Percentiles rank a stretch among this genome's conserved stretches.
Conservation (phyloP, 2,888 invertebrate species). For the Timema cristinae region DNA sequence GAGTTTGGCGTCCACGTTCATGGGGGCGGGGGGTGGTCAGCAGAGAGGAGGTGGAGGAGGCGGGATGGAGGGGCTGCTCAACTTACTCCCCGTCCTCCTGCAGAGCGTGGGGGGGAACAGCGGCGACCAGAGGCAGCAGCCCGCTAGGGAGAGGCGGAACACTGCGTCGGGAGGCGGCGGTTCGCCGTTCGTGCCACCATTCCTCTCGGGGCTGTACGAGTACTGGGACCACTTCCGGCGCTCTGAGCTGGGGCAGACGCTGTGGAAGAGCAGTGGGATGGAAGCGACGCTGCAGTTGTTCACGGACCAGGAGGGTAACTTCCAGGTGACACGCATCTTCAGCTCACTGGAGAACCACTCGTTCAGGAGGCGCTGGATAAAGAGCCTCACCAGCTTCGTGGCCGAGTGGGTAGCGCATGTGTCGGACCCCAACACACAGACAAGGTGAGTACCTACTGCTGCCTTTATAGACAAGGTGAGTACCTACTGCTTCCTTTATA, state of each 20-base stretch:
- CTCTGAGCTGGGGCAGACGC: constrained; percentile 67
- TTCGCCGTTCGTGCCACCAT: constrained; percentile 65
- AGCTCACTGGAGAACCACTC: constrained; percentile 76
- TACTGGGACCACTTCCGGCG: constrained; percentile 75
- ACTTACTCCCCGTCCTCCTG: constrained; percentile 63
- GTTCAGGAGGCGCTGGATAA: constrained; percentile 76
- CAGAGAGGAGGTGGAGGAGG: constrained; percentile 37
- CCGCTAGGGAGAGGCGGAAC: neutral
- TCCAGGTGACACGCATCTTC: constrained; percentile 68
- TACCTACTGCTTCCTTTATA: too few species aligned
- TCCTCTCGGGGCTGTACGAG: constrained; percentile 64
- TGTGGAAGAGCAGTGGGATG: constrained; percentile 70
- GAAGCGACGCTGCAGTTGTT: constrained; percentile 65
- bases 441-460: constrained; percentile 52
- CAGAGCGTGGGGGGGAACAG: constrained; percentile 40
- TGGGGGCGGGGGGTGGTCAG: constrained; percentile 33
- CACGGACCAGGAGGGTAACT: constrained; percentile 61
- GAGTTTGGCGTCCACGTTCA: constrained; percentile 27
- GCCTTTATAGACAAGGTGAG: neutral
- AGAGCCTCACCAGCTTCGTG: constrained; percentile 67
- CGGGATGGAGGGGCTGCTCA: constrained; percentile 44
- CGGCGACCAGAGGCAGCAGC: neutral
- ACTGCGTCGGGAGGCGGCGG: constrained; percentile 50
- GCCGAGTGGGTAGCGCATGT: constrained; percentile 70
- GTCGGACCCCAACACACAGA: constrained; percentile 71